Evolutionary conservation across 1,140 invertebrate species (phyloP), one percentile per base, ranked within the genome.

Genomic region (Bathynomus jamesi): DNA sequence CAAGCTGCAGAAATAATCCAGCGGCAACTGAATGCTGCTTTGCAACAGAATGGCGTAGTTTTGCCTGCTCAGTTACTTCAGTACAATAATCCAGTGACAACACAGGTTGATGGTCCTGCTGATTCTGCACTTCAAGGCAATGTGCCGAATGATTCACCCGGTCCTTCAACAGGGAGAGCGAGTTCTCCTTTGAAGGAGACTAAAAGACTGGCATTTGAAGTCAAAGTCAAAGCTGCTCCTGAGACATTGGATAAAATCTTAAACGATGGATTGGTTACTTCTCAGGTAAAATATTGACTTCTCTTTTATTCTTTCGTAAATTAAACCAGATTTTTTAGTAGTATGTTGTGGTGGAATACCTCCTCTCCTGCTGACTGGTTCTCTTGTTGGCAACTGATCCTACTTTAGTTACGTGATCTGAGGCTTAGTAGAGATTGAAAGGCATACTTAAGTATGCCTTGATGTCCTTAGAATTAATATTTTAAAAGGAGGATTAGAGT

Each of bases 11-110:
- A 88, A 21, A 83, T 92, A 70, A 84, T 94, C 24, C 92, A 94
- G 78, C 90, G 93, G 79, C 92, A 94, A 81, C 90, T 95, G 2
- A 93, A 91, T 82, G 88, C 87, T 28, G 90, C 90, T n/a, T 82
- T 91, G 21, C 85, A 85, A 73, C 85, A 84, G n/a, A 67, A 71
- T 64, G 74, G 72, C 24, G 71, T 78, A 40, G 70, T 30, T 2
- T 53, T 73, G 21, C 71, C 76, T 27, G 67, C 73, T 27, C 73
- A 78, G 65, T 65, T 78, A 8, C 71, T 76, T 28, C 76, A 76
- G 31, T 78, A 72, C 53, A 72, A 63, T 62, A 61, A 69, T 8
- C 61, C 70, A 61, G 40, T 40, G n/a, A 69, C 53, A 28, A 69
- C 69, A 3, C 73, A 75, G 68, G 72, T 72, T 25, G 69, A 70